These are phyloP conservation scores for Cephus nigrinus DNA, from an alignment of 2,888 invertebrate genomes.

Conservation along the genomic window DNA sequence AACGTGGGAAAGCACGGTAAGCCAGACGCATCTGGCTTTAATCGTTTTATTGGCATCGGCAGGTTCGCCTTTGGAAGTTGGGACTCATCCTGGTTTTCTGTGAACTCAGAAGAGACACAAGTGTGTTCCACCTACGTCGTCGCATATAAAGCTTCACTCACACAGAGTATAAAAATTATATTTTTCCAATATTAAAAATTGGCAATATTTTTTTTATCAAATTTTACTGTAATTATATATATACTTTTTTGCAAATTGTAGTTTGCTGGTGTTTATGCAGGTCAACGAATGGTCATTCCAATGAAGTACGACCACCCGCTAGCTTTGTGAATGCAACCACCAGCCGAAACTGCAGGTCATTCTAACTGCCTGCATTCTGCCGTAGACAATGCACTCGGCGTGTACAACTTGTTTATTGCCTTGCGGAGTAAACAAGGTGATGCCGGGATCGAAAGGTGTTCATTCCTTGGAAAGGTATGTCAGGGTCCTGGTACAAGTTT, in stretches of 20 bases:
- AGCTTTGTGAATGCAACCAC: slow-evolving; percentile 53
- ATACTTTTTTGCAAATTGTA: not conserved
- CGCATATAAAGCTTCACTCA: not conserved
- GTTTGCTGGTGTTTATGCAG: not conserved
- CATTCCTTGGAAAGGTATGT: not conserved
- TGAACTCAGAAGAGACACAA: not conserved
- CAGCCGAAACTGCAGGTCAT: slow-evolving; percentile 43
- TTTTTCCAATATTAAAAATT: not conserved
- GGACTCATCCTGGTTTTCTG: not conserved
- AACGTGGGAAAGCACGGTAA: slow-evolving; percentile 44
- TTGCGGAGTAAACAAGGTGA: slow-evolving; percentile 16
- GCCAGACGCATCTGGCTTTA: slow-evolving; percentile 41
- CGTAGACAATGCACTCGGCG: slow-evolving; percentile 30
- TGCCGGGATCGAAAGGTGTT: not conserved
- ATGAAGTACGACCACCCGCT: slow-evolving; percentile 29
- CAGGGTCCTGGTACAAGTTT: not conserved
- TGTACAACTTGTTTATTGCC: slow-evolving; percentile 20
- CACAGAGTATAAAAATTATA: not conserved
- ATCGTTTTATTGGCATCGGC: slow-evolving; percentile 49
- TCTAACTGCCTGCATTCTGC: slow-evolving; percentile 40
- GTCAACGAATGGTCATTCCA: slow-evolving; percentile 1
- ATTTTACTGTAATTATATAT: not conserved
- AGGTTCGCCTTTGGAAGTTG: not conserved
- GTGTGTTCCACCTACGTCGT: not conserved
- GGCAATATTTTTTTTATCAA: not conserved